Conservation (phyloP, 2,113 vertebrate species). For the Leptobrachium leishanense region DNA sequence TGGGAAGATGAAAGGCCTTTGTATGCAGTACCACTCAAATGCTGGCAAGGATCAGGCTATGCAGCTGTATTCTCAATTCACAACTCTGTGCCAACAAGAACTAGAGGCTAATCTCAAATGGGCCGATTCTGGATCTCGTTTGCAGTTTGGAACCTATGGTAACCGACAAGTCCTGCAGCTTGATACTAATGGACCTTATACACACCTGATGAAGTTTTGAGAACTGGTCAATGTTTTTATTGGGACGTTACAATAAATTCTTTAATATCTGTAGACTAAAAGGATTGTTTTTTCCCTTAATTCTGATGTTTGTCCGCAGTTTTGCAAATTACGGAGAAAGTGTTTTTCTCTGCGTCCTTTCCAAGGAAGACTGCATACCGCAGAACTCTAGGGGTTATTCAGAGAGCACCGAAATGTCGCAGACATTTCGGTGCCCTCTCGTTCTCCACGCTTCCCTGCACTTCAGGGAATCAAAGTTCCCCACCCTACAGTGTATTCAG, state of each 20-base stretch:
- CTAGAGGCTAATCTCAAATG: slow-evolving; percentile 67
- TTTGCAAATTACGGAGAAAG: no score
- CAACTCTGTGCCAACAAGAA: slow-evolving; percentile 78
- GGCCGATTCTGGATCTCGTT: slow-evolving; percentile 58
- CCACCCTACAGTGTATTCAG: no score
- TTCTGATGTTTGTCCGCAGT: no score
- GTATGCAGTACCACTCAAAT: slow-evolving; percentile 93
- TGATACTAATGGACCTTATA: slow-evolving; percentile 92
- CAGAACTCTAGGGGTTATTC: no score
- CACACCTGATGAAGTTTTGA: slow-evolving; percentile 91
- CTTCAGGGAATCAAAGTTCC: no score
- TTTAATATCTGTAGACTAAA: neutral
- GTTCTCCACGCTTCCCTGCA: no score
- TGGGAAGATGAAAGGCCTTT: slow-evolving; percentile 79
- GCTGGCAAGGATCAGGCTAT: slow-evolving; percentile 83
- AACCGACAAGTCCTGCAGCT: slow-evolving; percentile 89
- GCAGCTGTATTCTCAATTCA: slow-evolving; percentile 79
- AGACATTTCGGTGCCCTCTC: no score
- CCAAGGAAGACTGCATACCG: no score
- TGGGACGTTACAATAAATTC: neutral
- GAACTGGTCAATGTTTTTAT: no score
- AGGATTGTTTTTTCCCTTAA: no score
- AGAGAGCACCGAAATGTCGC: no score
- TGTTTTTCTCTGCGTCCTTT: no score
- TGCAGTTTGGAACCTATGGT: slow-evolving; percentile 86